Evolutionary conservation across 2,113 vertebrate species (phyloP).

Genomic region (Cromileptes altivelis): DNA sequence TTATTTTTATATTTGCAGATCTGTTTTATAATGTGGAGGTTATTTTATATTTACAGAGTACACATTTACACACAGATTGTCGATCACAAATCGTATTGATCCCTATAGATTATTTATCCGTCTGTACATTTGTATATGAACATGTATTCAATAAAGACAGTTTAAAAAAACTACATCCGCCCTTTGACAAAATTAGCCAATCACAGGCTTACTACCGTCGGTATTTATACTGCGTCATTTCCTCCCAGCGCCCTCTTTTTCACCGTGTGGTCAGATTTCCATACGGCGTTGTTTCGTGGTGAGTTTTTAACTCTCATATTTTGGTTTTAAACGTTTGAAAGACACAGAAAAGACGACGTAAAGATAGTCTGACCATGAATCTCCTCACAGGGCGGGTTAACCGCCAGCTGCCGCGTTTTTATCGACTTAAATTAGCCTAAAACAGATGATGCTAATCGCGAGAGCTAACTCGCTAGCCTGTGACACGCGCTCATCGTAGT

Average conservation of each 20-base stretch:
- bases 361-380: accelerated
- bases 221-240: conserved; percentile 76
- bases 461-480: conserved; percentile 59
- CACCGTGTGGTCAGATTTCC: conserved; percentile 78
- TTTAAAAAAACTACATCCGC: no score
- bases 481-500: conserved; percentile 58
- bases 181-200: conserved; percentile 61
- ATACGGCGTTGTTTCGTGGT: conserved; percentile 93
- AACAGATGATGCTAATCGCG: conserved; percentile 29
- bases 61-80: no score
- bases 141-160: no score
- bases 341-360: accelerated
- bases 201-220: conserved; percentile 4
- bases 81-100: no score
- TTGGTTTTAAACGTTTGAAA: not conserved
- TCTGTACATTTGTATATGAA: no score
- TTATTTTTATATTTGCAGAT: no score
- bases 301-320: conserved; percentile 59
- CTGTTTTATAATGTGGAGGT: no score
- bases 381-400: accelerated
- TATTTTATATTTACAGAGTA: no score
- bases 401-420: accelerated
- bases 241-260: conserved; percentile 36
- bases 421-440: accelerated
- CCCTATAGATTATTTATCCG: no score